Percentiles rank a stretch among this genome's conserved stretches.
Conservation (phyloP, 2,113 vertebrate species). For the Calonectris borealis region DNA sequence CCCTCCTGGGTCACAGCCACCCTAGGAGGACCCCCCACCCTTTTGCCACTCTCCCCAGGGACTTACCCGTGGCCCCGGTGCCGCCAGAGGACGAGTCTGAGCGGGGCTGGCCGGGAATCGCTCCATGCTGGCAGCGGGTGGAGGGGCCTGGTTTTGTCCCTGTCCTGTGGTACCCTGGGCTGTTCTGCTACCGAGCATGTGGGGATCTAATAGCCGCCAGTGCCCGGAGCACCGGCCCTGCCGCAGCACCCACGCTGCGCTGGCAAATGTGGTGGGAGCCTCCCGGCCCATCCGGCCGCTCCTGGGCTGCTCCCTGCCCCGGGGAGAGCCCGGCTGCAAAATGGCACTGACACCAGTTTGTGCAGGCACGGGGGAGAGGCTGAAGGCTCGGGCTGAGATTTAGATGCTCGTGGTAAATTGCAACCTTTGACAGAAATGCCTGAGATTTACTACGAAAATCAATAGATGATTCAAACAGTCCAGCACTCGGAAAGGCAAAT, state of each 20-base stretch:
- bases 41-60: not conserved
- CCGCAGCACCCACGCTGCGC: rapidly evolving
- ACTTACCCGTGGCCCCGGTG: not conserved
- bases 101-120: not conserved
- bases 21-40: too few relatives aligned
- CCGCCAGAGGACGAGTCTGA: not conserved
- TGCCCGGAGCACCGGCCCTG: rapidly evolving
- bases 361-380: not conserved
- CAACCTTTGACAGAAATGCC: constrained; percentile 32
- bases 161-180: not conserved
- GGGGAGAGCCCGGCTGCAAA: not conserved
- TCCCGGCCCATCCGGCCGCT: too few relatives aligned
- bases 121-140: rapidly evolving
- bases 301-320: not conserved
- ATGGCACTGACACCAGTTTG: not conserved
- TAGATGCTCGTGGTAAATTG: constrained; percentile 40
- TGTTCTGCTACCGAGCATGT: not conserved
- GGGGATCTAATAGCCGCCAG: not conserved
- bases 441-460: not conserved
- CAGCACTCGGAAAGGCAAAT: not conserved
- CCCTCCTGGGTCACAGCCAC: not conserved
- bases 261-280: not conserved
- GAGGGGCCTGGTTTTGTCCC: not conserved
- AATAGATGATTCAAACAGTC: constrained; percentile 6
- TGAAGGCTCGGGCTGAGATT: not conserved